phyloP scores from a whole-genome alignment of 2,797 vertebrate species.

The Brachyrhaphis roseni region DNA sequence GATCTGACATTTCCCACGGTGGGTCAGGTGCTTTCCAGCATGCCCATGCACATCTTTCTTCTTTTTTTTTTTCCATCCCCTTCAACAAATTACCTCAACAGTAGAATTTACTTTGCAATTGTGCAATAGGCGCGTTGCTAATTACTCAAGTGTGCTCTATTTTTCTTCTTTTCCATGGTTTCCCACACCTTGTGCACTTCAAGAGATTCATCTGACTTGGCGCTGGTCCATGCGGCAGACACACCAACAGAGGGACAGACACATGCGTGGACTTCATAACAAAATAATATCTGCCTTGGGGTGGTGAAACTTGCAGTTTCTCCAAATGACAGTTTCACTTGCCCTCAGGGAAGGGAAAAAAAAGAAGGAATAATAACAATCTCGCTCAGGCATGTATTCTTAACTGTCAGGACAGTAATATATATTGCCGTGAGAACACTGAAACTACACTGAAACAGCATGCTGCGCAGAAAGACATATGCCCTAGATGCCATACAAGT shows the following conservation, averaged over 20 bases:
- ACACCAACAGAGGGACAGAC: slow-evolving; percentile 63
- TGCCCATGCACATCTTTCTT: slow-evolving; percentile 59
- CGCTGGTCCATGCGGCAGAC: slow-evolving; percentile 61
- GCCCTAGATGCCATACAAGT: not conserved
- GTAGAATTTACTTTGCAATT: slow-evolving; percentile 38
- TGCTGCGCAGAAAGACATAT: not conserved
- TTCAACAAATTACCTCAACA: slow-evolving; percentile 37
- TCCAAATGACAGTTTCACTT: slow-evolving; percentile 69
- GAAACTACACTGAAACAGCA: not conserved
- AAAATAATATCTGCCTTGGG: slow-evolving; percentile 77
- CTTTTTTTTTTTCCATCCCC: slow-evolving; percentile 7
- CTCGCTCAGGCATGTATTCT: slow-evolving; percentile 28
- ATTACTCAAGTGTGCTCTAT: slow-evolving; percentile 46
- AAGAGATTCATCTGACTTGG: slow-evolving; percentile 68
- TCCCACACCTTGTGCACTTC: slow-evolving; percentile 72
- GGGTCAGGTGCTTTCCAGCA: slow-evolving; percentile 63
- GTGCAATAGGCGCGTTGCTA: slow-evolving; percentile 49
- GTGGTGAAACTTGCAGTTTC: slow-evolving; percentile 76
- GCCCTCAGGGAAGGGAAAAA: slow-evolving; percentile 51
- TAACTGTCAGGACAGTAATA: slow-evolving; percentile 16
- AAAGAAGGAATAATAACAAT: slow-evolving; percentile 34
- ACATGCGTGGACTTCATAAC: slow-evolving; percentile 68
- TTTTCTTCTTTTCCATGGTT: slow-evolving; percentile 39
- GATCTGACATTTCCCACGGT: slow-evolving; percentile 67
- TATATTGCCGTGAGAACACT: slow-evolving; percentile 11